phyloP scores from a whole-genome alignment of 2,797 vertebrate genomes.

The Alectoris magna region DNA sequence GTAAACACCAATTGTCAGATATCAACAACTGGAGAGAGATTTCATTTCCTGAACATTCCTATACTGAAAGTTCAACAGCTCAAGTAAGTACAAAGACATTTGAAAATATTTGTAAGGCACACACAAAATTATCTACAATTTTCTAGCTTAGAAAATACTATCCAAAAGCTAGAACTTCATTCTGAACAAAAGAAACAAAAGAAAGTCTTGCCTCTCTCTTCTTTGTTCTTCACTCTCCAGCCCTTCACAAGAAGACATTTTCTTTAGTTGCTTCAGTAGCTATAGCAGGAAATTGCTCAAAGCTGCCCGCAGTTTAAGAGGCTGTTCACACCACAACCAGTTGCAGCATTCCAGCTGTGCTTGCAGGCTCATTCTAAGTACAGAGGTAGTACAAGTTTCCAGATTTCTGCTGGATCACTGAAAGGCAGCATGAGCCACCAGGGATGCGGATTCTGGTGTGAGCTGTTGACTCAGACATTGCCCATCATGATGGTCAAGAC shows the following conservation, averaged over 20 bases:
- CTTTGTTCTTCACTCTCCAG: background rate
- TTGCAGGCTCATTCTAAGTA: background rate
- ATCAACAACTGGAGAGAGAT: background rate
- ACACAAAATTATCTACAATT: background rate
- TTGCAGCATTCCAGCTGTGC: background rate
- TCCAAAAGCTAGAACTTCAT: background rate
- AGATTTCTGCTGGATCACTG: background rate
- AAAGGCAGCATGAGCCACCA: background rate
- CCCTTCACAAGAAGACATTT: background rate
- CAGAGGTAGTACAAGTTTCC: background rate
- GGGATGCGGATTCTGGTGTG: background rate
- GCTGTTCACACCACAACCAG: background rate
- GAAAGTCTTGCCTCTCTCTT: fast-evolving
- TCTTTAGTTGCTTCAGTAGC: background rate
- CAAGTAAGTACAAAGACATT: background rate
- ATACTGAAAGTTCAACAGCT: background rate
- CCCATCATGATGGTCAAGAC: background rate
- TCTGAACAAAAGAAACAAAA: background rate
- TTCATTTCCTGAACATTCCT: background rate
- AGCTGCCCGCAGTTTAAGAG: background rate
- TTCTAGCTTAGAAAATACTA: background rate
- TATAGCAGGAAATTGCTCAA: background rate
- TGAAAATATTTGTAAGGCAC: background rate
- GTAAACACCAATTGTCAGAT: background rate
- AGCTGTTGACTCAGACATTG: background rate